These are phyloP conservation scores for Fratercula arctica DNA, from an alignment of 2,797 vertebrate species.

Conservation along the genomic window DNA sequence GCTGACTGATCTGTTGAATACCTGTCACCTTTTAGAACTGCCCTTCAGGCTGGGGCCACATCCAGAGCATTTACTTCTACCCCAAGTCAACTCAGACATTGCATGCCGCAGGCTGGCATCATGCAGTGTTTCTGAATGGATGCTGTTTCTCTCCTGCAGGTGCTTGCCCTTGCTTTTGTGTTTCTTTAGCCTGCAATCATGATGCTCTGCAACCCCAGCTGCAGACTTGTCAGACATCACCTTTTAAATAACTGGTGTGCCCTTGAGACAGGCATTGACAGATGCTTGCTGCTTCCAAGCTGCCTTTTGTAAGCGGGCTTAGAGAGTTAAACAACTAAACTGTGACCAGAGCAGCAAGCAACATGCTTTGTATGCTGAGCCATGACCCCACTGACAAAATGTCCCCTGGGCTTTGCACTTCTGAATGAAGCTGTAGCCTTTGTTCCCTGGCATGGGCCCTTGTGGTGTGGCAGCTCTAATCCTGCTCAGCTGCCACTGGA, in stretches of 20 bases:
- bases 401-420: background rate
- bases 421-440: background rate
- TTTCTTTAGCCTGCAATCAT: background rate
- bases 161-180: constrained; percentile 7
- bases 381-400: background rate
- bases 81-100: background rate
- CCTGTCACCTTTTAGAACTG: background rate
- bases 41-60: background rate
- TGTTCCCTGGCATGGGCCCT: background rate
- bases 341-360: background rate
- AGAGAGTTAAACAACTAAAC: background rate
- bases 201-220: background rate
- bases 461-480: background rate
- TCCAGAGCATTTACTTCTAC: background rate
- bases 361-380: background rate
- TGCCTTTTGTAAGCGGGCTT: background rate
- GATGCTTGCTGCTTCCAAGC: background rate
- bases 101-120: background rate
- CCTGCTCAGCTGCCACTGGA: background rate
- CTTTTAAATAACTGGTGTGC: background rate
- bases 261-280: background rate
- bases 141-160: background rate
- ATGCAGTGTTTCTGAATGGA: background rate
- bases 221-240: background rate
- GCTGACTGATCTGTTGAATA: background rate